Percentiles rank a stretch among this genome's conserved stretches.
Conservation (phyloP, 2,797 vertebrate genomes). For the Megaceryle alcyon region DNA sequence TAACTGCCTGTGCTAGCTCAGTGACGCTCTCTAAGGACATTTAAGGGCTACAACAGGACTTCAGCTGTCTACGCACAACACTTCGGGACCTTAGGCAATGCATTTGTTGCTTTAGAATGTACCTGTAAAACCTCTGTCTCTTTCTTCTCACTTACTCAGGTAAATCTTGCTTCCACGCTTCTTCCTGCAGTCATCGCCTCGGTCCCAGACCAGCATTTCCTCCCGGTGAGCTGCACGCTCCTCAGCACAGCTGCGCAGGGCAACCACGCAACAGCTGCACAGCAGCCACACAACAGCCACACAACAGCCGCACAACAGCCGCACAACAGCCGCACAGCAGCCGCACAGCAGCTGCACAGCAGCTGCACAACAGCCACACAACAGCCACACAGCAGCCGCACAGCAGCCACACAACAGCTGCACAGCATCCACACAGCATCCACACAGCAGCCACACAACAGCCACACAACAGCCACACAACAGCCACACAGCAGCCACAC, state of each 20-base stretch:
- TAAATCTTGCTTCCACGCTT: not conserved
- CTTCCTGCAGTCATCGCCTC: rapidly evolving
- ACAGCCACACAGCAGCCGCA: no score
- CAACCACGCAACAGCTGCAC: not conserved
- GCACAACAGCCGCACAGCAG: no score
- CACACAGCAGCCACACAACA: no score
- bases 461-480: no score
- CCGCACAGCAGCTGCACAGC: no score
- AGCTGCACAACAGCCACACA: not conserved
- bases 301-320: not conserved
- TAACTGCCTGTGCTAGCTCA: not conserved
- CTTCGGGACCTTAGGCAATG: not conserved
- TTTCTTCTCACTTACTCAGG: not conserved
- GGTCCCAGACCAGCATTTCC: rapidly evolving
- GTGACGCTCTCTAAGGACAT: not conserved
- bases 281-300: no score
- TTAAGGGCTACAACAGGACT: not conserved
- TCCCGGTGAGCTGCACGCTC: not conserved
- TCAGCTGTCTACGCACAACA: rapidly evolving
- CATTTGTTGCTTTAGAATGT: not conserved
- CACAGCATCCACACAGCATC: not conserved
- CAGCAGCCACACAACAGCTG: no score
- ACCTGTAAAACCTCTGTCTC: not conserved
- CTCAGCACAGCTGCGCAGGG: no score
- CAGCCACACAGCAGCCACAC: not conserved